Conservation (phyloP, 2,888 invertebrate species). For the Philereme transversata region DNA sequence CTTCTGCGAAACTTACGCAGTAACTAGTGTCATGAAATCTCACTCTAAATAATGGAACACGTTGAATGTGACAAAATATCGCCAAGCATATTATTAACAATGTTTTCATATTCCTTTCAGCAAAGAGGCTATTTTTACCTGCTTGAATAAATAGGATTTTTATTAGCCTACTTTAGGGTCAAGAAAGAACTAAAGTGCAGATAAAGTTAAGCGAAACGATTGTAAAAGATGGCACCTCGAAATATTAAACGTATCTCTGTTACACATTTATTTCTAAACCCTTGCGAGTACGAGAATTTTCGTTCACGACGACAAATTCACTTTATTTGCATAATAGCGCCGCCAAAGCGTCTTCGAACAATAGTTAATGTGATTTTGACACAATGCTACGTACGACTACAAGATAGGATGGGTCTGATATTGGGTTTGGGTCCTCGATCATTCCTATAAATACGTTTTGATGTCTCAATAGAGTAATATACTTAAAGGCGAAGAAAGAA, state of each 20-base stretch:
- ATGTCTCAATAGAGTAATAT: not conserved
- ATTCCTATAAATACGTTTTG: not conserved
- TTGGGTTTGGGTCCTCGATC: slow-evolving; percentile 2
- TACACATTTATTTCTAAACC: too few relatives aligned
- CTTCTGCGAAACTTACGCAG: slow-evolving; percentile 5
- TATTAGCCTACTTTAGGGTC: too few relatives aligned
- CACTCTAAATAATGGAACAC: not conserved
- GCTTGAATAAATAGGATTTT: too few relatives aligned
- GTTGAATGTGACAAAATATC: too few relatives aligned
- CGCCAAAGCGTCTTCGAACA: slow-evolving; percentile 58
- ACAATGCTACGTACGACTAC: slow-evolving; percentile 45
- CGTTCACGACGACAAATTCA: slow-evolving; percentile 28
- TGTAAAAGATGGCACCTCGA: too few relatives aligned
- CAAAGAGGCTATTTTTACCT: too few relatives aligned
- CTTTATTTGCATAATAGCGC: slow-evolving; percentile 46
- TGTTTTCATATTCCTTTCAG: too few relatives aligned
- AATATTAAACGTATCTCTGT: too few relatives aligned
- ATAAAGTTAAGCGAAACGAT: too few relatives aligned
- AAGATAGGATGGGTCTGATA: slow-evolving; percentile 3
- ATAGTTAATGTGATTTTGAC: slow-evolving; percentile 65
- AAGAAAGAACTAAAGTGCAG: too few relatives aligned
- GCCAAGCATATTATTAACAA: too few relatives aligned
- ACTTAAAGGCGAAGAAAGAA: too few relatives aligned
- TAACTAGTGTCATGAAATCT: slow-evolving; percentile 2
- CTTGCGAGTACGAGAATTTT: slow-evolving; percentile 15